phyloP scores from a whole-genome alignment of 1,140 invertebrate genomes.

The Scylla paramamosain region DNA sequence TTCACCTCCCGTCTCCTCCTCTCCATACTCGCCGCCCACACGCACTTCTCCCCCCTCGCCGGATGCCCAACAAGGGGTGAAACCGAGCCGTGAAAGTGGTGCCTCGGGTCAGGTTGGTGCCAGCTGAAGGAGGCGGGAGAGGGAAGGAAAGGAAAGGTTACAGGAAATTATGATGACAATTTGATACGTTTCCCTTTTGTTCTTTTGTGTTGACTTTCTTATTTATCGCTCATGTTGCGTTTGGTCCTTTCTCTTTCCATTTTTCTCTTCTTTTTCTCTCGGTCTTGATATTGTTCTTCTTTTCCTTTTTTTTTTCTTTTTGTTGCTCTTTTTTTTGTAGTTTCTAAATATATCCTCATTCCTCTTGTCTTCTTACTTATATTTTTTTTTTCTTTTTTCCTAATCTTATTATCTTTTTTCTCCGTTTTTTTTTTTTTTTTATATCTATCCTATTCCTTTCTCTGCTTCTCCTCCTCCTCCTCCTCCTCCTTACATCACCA shows the following conservation, averaged over 20 bases:
- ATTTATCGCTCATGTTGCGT: background rate
- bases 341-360: no score
- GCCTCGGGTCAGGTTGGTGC: background rate
- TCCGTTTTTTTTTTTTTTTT: background rate
- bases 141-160: background rate
- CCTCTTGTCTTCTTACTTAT: background rate
- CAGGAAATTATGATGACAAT: background rate
- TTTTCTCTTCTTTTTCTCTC: background rate
- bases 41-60: background rate
- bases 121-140: background rate
- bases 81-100: background rate
- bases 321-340: no score
- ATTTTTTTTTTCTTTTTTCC: no score
- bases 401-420: no score
- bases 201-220: background rate
- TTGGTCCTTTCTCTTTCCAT: background rate
- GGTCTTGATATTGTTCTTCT: no score
- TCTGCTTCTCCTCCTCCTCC: background rate
- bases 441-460: background rate
- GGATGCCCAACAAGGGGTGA: background rate
- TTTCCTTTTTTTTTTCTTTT: no score
- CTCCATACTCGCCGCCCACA: background rate
- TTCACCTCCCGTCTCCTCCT: background rate
- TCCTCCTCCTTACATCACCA: background rate
- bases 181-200: no score